Base-by-base conservation (phyloP, 2,888 invertebrate species). In the Proisotoma minuta region DNA sequence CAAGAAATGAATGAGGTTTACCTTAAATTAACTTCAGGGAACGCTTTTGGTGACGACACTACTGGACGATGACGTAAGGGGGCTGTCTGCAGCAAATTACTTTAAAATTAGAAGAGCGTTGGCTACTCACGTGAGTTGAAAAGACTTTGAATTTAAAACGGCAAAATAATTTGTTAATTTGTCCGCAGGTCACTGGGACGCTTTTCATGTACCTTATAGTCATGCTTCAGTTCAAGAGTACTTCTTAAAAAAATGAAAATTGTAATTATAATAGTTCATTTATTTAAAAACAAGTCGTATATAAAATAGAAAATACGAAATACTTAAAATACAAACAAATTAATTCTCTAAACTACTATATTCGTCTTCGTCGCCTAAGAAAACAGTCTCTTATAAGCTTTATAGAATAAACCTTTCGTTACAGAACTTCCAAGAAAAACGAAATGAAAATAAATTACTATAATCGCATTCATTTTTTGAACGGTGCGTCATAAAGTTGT, bases 11-110 rank as follows among this genome's bases (percentile, higher is more conserved):
- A 34, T 34, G 15, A 34, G 34, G 34, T 34, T 8, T 34, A 15
- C 34, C 15, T 34, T 8, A 10, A 10, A 34, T 34, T 34, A 34
- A 10, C 15, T 34, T 34, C 29, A 54, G 53, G 39, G 29, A 2
- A 20, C 28, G 22, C 58, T 51, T 53, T 57, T 60, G 56, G 43
- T 60, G 12, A 54, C 54, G 3, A 63, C 54, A 34, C 59, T 57
- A 34, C 28, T 60, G 10, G 57, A 49, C 8, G 59, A 34, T 8
- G 57, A 60, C 47, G 34, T 27, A 1, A 28, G 5, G 27, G 59
- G 59, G 12, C 26, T 60, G 23, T 24, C 59, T n/a, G 63, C 63
- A 39, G 63, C 63, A 10, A 59, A 57, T 50, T 63, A 63, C 49
- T 63, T 59, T 57, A 52, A 51, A 23, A 51, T 63, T 8, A 43